Percentiles rank a stretch among this genome's conserved stretches.
Conservation (phyloP, 2,888 invertebrate genomes). For the Volucella inanis region DNA sequence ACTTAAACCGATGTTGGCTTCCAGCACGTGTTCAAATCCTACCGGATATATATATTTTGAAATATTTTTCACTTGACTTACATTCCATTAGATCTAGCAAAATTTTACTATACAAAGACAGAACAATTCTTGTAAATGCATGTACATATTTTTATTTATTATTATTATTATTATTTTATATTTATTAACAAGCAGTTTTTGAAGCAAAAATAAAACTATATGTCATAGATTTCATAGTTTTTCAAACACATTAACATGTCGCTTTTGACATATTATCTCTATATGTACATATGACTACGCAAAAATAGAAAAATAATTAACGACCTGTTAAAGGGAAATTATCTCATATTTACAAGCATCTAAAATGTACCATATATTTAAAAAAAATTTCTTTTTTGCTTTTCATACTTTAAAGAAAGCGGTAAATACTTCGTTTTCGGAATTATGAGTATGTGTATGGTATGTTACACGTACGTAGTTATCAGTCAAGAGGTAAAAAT, state of each 20-base stretch:
- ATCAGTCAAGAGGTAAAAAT: constrained; percentile 22
- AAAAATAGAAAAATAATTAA: constrained; percentile 45
- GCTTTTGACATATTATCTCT: constrained; percentile 4
- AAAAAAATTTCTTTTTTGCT: constrained; percentile 4
- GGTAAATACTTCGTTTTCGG: constrained; percentile 12
- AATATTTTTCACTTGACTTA: too few species aligned
- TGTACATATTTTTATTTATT: constrained; percentile 8
- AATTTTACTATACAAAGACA: not conserved
- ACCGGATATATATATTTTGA: too few species aligned
- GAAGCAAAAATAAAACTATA: constrained; percentile 37
- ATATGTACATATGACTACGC: constrained; percentile 30
- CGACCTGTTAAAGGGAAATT: constrained; percentile 16
- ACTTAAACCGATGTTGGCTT: too few species aligned
- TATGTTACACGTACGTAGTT: not conserved
- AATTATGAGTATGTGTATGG: not conserved
- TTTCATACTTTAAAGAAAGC: not conserved
- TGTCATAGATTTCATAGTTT: not conserved
- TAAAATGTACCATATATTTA: constrained; percentile 10
- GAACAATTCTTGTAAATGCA: not conserved
- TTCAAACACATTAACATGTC: constrained; percentile 2
- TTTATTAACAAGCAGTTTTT: constrained; percentile 38
- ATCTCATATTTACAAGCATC: constrained; percentile 37
- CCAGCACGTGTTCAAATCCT: too few species aligned
- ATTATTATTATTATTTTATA: not conserved
- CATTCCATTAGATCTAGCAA: too few species aligned